A percentile compares a stretch with the other conserved stretches of the same genome.
Evolutionary conservation across 2,113 vertebrate species (phyloP).

Genomic region (Bujurquina vittata): DNA sequence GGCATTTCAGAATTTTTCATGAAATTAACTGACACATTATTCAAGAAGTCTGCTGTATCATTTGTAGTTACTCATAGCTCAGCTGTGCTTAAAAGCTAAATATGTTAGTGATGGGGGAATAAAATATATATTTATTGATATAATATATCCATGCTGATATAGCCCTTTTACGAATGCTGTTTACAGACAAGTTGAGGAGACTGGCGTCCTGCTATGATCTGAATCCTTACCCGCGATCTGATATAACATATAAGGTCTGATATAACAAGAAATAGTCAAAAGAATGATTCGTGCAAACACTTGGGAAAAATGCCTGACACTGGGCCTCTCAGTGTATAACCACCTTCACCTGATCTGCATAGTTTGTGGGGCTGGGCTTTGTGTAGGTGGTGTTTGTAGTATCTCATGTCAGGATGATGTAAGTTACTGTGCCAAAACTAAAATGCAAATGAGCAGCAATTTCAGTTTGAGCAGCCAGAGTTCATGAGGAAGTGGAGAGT

Average conservation of each 20-base stretch:
- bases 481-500: not conserved
- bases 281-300: not conserved
- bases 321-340: rapidly evolving
- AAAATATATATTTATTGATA: not conserved
- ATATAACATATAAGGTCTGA: too few relatives aligned
- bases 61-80: not conserved
- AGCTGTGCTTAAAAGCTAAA: not conserved
- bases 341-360: not conserved
- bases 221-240: not conserved
- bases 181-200: not conserved
- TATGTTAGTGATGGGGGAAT: not conserved
- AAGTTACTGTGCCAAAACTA: not conserved
- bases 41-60: too few relatives aligned
- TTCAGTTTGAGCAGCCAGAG: not conserved
- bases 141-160: not conserved
- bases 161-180: not conserved
- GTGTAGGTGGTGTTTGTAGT: rapidly evolving
- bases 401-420: rapidly evolving
- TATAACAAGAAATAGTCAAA: not conserved
- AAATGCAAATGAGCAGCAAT: not conserved
- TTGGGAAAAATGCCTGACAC: not conserved
- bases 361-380: not conserved
- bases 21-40: too few relatives aligned
- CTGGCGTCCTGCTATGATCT: not conserved
- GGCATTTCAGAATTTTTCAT: too few relatives aligned